Evolutionary conservation across 2,888 invertebrate genomes (phyloP).

Genomic region (Metallyticus violacea): DNA sequence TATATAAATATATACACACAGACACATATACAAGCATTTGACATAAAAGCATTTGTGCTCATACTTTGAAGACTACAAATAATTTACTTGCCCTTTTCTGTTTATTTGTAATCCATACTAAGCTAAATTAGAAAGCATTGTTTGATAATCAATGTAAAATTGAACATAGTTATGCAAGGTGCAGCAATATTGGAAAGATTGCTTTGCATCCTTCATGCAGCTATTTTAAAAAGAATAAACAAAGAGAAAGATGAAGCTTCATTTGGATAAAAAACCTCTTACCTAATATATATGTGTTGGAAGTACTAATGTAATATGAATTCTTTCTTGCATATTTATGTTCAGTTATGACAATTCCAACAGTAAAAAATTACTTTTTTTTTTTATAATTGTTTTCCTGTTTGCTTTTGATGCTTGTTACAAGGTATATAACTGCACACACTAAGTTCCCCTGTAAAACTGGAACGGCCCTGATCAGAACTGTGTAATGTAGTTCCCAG

Average conservation of each 20-base stretch:
- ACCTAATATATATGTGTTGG: no score
- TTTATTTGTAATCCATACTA: background rate
- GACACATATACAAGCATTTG: background rate
- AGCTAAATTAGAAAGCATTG: background rate
- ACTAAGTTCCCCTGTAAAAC: slow-evolving; percentile 7
- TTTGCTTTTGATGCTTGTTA: background rate
- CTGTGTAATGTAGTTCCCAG: background rate
- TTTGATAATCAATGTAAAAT: background rate
- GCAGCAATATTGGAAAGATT: no score
- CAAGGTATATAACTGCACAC: background rate
- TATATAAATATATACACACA: no score
- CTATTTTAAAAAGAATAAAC: background rate
- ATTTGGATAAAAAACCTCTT: background rate
- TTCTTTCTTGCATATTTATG: background rate
- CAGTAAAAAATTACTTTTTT: background rate
- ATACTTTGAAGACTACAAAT: no score
- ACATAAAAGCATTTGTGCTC: background rate
- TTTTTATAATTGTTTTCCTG: background rate
- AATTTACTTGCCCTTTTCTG: background rate
- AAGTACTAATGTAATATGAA: background rate
- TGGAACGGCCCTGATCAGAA: slow-evolving; percentile 24
- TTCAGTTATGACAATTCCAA: background rate
- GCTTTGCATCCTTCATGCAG: background rate
- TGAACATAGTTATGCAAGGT: background rate
- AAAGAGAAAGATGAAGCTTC: no score